Evolutionary conservation across 2,888 invertebrate species (phyloP), one percentile per base, ranked within the genome.

Genomic region (Smittia aterrima): DNA sequence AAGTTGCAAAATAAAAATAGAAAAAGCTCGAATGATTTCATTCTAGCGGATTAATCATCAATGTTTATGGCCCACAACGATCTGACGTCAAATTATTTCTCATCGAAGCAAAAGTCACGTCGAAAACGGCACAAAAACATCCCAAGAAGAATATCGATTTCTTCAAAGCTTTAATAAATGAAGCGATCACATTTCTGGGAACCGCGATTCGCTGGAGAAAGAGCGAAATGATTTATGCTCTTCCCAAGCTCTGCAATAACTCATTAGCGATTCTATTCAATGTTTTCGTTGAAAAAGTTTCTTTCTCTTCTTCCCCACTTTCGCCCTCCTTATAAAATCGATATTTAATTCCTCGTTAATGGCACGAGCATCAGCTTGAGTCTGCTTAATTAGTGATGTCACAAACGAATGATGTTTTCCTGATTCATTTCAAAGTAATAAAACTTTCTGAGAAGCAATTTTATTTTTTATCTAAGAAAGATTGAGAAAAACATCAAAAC

Each of bases 221-320:
- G n/a, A 47, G 47, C 2, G 22, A 18, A 18, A 58, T 70, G 70
- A 70, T 54, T 70, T 67, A 67, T 67, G 47, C 24, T 20, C 11
- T 41, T 40, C 20, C 20, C 18, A 20, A 41, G 67, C 25, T 22
- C 22, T 67, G 47, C 11, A 67, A 47, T 41, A 41, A 41, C 47
- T 67, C 67, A 70, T 70, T 70, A 70, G 70, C 25, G 53, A 70
- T 53, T 70, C 53, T 18, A 54, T 22, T 70, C 27, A n/a, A 41
- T 40, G 24, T 41, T 40, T 32, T 67, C 38, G 38, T 41, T 41
- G 25, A 27, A 27, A 27, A n/a, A n/a, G 27, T 66, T 38, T 38
- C 25, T 32, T 66, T 16, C 66, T 27, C 32, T 22, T 58, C 22
- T 58, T 47, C 11, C 47, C n/a, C n/a, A n/a, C n/a, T 32, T 9